Base-by-base conservation (phyloP, 2,797 vertebrate species). In the Gorsachius magnificus region DNA sequence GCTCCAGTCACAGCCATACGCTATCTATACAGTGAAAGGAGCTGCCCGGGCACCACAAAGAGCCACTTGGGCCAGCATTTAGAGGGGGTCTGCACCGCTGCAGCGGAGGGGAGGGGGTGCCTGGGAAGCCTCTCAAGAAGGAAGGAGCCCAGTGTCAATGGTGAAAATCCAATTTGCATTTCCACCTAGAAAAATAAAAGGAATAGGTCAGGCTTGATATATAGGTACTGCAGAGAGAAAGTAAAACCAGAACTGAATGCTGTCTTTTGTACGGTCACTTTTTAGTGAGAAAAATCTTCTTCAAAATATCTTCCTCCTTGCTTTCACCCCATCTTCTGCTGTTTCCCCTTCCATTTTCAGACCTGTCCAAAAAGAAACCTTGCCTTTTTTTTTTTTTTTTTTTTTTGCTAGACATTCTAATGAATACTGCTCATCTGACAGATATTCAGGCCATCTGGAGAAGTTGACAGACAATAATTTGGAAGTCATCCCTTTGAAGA, bases 401-500 rank as follows among this genome's bases (percentile, higher is more conserved):
- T 92, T 72, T 83, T 93, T 86, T 56, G 13, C 57, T 92, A 65
- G 33, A 69, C 68, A 94, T 71, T 96, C 90, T 93, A 58, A 87
- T 90, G 93, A 96, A 45, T 70, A 69, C 75, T 84, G n/a, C 91
- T 97, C 76, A 93, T 96, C 70, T 92, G 82, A 95, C 83, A 96
- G 89, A 93, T 69, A 96, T 46, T 88, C 94, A 89, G 80, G 85
- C 96, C 97, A 97, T 97, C 97, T 97, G 97, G 96, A 96, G 91
- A 82, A 95, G 83, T 79, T 96, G 96, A 97, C 96, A 97, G 94
- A 96, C 75, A 96, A 94, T 93, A 87, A 96, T 95, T 97, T 97
- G 95, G 85, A 98, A 97, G 89, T 89, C 77, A 95, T 93, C 60
- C 29, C 79, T 97, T 97, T 94, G 38, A 78, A 94, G 85, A 90